phyloP scores from a whole-genome alignment of 2,797 vertebrate genomes.

The Chromis chromis region DNA sequence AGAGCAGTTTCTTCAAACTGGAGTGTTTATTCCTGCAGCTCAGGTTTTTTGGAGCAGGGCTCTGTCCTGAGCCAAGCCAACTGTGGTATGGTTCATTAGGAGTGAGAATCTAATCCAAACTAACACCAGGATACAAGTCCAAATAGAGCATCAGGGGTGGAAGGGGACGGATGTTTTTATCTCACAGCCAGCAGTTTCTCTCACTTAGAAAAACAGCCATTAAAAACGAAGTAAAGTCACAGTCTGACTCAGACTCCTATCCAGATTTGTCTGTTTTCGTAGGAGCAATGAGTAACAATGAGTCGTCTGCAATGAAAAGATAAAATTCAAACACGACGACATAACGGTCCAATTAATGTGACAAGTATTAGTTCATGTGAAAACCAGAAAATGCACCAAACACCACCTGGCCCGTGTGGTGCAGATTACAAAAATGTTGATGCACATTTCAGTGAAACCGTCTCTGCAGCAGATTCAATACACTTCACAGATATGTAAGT shows the following conservation, averaged over 20 bases:
- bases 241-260: not conserved
- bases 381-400: constrained; percentile 8
- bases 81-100: constrained; percentile 24
- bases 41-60: constrained; percentile 21
- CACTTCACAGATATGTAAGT: not conserved
- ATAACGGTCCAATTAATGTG: not conserved
- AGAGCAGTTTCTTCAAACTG: constrained; percentile 16
- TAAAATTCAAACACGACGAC: constrained; percentile 5
- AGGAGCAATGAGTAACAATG: not conserved
- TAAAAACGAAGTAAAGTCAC: not conserved
- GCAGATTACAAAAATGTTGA: not conserved
- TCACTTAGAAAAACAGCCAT: constrained; percentile 8
- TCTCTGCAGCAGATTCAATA: not conserved
- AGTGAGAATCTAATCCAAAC: constrained; percentile 41
- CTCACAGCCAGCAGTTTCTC: constrained; percentile 15
- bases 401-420: not conserved
- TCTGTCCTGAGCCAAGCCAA: constrained; percentile 28
- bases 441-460: not conserved
- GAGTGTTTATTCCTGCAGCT: constrained; percentile 26
- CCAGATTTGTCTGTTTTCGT: not conserved
- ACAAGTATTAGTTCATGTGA: not conserved
- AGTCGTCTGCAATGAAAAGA: not conserved
- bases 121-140: constrained; percentile 28
- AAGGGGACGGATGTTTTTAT: constrained; percentile 18
- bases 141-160: constrained; percentile 2